Evolutionary conservation across 64 coral and sea anemone genomes (phyloP).

Genomic region (Exaiptasia diaphana): DNA sequence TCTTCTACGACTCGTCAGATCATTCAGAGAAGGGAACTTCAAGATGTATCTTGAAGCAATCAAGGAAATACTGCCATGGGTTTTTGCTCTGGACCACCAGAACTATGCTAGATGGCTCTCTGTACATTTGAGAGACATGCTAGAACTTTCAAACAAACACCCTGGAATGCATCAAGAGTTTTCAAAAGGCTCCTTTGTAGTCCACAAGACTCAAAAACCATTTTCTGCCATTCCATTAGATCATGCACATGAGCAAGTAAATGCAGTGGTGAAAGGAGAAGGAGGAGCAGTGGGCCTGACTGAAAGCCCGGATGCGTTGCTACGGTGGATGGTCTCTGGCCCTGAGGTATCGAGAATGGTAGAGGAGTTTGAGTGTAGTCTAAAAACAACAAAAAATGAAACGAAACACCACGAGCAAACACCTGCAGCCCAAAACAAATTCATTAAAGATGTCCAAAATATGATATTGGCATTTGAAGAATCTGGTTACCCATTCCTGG

Average conservation of each 20-base stretch:
- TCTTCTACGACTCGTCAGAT: conserved; percentile 2
- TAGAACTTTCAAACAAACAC: background rate
- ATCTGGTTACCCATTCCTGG: background rate
- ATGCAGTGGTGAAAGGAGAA: conserved; percentile 11
- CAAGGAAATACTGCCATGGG: background rate
- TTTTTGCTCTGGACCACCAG: background rate
- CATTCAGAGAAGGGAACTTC: conserved; percentile 9
- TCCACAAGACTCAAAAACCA: background rate
- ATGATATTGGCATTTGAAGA: background rate
- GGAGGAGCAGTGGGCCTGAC: conserved; percentile 8
- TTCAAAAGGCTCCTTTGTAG: background rate
- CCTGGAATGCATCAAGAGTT: background rate
- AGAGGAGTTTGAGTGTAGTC: background rate
- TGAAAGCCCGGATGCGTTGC: background rate
- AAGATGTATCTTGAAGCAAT: background rate
- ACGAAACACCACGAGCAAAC: background rate
- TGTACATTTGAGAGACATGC: background rate
- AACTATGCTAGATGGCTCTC: conserved; percentile 4
- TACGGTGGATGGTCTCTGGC: conserved; percentile 13
- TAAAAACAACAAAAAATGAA: background rate
- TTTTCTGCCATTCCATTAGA: background rate
- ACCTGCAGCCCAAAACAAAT: background rate
- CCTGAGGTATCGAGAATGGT: conserved; percentile 5
- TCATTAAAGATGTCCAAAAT: background rate
- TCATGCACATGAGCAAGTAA: conserved; percentile 15